Evolutionary conservation across 2,113 vertebrate species (phyloP).

Genomic region (Microtus montanus): DNA sequence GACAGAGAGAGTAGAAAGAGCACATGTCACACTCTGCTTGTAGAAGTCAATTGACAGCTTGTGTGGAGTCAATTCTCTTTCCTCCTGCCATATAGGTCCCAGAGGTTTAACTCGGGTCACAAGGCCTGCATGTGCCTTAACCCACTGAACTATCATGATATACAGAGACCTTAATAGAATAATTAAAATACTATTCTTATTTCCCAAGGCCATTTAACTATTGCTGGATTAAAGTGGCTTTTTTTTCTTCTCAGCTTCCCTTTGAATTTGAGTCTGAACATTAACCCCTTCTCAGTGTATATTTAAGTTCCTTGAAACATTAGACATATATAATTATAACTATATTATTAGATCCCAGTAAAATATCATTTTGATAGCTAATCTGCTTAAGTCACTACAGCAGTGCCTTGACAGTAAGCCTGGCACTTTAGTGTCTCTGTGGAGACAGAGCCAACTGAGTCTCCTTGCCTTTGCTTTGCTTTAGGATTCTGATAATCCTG

Average conservation of each 20-base stretch:
- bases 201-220: conserved; percentile 25
- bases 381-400: background rate
- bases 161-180: no score
- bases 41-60: background rate
- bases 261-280: conserved; percentile 47
- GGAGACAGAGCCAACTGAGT: conserved; percentile 3
- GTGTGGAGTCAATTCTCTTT: background rate
- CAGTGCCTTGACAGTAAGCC: conserved; percentile 12
- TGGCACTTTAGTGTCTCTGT: background rate
- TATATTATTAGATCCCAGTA: background rate
- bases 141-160: background rate
- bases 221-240: conserved; percentile 26
- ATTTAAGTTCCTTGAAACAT: conserved; percentile 9
- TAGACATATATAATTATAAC: conserved; percentile 12
- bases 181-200: conserved; percentile 8
- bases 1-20: background rate
- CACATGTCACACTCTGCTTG: background rate
- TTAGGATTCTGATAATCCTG: conserved; percentile 99
- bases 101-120: background rate
- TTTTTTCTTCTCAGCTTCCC: background rate
- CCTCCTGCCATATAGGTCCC: background rate
- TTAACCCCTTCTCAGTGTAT: conserved; percentile 22
- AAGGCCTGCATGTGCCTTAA: background rate
- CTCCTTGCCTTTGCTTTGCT: conserved; percentile 41
- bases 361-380: conserved; percentile 10